Conservation (phyloP, 2,113 vertebrate species). For the Semicossyphus pulcher region DNA sequence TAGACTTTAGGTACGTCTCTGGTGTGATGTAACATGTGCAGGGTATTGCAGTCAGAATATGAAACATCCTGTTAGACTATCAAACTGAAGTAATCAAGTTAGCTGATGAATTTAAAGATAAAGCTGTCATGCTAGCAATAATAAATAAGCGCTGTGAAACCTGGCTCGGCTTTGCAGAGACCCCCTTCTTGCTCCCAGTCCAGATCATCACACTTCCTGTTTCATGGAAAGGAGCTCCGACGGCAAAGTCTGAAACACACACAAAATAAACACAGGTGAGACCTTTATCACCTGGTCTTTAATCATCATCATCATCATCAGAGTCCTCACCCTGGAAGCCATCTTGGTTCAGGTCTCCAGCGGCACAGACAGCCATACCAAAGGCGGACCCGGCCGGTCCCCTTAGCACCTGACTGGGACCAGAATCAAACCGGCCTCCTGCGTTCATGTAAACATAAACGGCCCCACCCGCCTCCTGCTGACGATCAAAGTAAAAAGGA, state of each 20-base stretch:
- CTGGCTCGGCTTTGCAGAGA: conserved; percentile 85
- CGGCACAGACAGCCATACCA: conserved; percentile 86
- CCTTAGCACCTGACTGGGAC: conserved; percentile 74
- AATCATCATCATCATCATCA: fast-evolving
- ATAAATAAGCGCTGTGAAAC: too few species aligned
- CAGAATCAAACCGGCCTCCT: conserved; percentile 81
- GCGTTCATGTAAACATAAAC: conserved; percentile 92
- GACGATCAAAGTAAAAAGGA: conserved; percentile 90
- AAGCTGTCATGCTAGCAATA: too few species aligned
- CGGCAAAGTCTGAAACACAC: conserved; percentile 87
- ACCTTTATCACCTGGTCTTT: neutral
- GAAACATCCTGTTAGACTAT: too few species aligned
- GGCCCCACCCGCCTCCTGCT: conserved; percentile 87
- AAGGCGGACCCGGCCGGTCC: conserved; percentile 87
- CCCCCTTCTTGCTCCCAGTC: conserved; percentile 84
- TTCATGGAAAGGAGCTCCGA: conserved; percentile 91
- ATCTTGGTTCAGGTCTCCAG: conserved; percentile 93
- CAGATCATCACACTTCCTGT: conserved; percentile 91
- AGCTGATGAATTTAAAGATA: too few species aligned
- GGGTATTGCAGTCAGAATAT: too few species aligned
- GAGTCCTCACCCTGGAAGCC: conserved; percentile 89
- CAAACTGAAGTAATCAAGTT: too few species aligned
- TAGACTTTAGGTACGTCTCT: too few species aligned
- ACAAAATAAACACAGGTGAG: neutral
- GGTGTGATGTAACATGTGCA: too few species aligned